These are phyloP conservation scores for Acrossocheilus wenchowensis DNA, from an alignment of 2,797 vertebrate genomes.

Conservation along the genomic window DNA sequence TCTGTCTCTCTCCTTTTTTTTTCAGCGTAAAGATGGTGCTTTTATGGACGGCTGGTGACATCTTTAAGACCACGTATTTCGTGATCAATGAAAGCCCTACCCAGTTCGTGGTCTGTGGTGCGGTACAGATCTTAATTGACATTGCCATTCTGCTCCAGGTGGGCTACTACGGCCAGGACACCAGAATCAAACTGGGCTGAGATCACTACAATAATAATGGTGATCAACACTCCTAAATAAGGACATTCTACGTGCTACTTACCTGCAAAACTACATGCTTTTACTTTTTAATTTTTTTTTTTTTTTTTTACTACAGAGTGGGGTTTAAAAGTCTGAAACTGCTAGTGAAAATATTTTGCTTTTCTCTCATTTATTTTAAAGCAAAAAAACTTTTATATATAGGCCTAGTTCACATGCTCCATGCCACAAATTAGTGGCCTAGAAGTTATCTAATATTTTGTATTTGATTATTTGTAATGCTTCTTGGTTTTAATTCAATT, in stretches of 20 bases:
- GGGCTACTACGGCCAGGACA: constrained; percentile 73
- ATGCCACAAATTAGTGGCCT: not conserved
- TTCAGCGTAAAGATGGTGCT: constrained; percentile 86
- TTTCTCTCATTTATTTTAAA: not conserved
- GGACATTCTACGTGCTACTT: constrained; percentile 38
- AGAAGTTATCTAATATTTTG: not conserved
- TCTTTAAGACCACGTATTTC: constrained; percentile 86
- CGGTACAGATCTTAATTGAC: constrained; percentile 80
- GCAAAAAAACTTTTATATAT: no score
- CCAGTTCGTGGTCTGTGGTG: constrained; percentile 83
- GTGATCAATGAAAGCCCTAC: constrained; percentile 79
- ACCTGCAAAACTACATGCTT: constrained; percentile 6
- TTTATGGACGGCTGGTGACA: constrained; percentile 81
- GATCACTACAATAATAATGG: not conserved
- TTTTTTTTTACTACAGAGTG: not conserved
- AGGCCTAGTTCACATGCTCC: not conserved
- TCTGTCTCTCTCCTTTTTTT: constrained; percentile 55
- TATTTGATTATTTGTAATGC: not conserved
- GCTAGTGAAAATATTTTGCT: not conserved
- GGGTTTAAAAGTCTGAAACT: constrained; percentile 24
- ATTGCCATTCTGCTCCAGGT: constrained; percentile 83
- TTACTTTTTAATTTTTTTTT: not conserved
- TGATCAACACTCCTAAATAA: constrained; percentile 32
- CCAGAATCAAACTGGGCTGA: constrained; percentile 75
- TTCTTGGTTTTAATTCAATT: not conserved